Percentiles rank a stretch among this genome's conserved stretches.
phyloP scores from a whole-genome alignment of 2,888 invertebrate species.

The Ennomos fuscantarius region DNA sequence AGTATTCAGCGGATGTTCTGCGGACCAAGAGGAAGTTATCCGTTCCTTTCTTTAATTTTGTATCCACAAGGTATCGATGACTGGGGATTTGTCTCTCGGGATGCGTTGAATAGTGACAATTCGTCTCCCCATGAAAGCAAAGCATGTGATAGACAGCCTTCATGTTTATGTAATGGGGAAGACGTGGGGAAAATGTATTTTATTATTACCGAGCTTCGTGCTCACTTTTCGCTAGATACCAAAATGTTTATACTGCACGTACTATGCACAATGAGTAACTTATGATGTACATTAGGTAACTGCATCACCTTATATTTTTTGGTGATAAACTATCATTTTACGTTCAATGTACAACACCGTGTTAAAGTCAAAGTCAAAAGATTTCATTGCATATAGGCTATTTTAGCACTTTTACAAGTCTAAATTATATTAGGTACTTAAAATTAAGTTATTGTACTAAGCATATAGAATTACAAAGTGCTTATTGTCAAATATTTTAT shows the following conservation, averaged over 20 bases:
- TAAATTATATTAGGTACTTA: too few relatives aligned
- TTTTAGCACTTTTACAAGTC: too few relatives aligned
- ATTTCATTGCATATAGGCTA: too few relatives aligned
- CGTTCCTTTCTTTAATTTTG: constrained; percentile 47
- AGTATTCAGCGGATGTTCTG: constrained; percentile 55
- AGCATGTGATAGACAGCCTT: constrained; percentile 18
- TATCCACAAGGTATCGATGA: constrained; percentile 42
- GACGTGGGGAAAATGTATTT: constrained; percentile 13
- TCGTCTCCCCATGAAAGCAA: constrained; percentile 34
- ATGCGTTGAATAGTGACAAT: constrained; percentile 34
- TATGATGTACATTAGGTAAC: background rate
- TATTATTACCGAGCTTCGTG: constrained; percentile 2
- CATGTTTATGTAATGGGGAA: constrained; percentile 18
- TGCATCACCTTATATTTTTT: too few relatives aligned
- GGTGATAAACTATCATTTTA: too few relatives aligned
- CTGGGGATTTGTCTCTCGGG: constrained; percentile 39
- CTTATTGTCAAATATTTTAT: too few relatives aligned
- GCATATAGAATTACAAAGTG: too few relatives aligned
- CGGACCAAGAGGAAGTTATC: constrained; percentile 48
- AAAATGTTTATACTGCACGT: background rate
- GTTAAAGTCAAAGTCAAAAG: too few relatives aligned
- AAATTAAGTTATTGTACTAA: too few relatives aligned
- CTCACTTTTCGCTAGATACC: background rate
- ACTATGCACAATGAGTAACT: too few relatives aligned
- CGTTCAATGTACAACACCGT: too few relatives aligned